Conservation (phyloP, 2,113 vertebrate species). For the Galemys pyrenaicus region DNA sequence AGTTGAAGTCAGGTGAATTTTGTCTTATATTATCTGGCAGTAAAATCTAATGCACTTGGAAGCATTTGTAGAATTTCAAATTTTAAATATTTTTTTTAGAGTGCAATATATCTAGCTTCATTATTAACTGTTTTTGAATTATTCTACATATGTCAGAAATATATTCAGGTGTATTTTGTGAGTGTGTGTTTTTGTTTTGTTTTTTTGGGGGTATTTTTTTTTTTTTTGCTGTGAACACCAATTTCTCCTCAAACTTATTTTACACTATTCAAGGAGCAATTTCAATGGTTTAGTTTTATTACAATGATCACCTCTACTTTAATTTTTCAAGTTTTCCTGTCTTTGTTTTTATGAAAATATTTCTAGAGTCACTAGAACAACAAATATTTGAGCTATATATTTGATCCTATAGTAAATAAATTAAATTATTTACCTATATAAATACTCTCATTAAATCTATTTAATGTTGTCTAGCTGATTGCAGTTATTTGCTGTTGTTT, state of each 20-base stretch:
- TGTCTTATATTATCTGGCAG: slow-evolving; percentile 74
- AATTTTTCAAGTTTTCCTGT: slow-evolving; percentile 45
- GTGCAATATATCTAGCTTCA: slow-evolving; percentile 29
- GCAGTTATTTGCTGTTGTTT: background rate
- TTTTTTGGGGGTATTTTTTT: slow-evolving; percentile 17
- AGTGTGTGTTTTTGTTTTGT: slow-evolving; percentile 12
- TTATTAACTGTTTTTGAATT: slow-evolving; percentile 71
- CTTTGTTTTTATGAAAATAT: background rate
- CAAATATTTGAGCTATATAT: background rate
- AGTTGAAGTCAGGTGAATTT: slow-evolving; percentile 54
- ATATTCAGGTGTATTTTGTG: background rate
- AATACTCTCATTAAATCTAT: background rate
- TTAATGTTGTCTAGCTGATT: background rate
- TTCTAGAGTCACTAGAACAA: background rate
- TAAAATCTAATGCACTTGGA: slow-evolving; percentile 72
- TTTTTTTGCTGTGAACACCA: background rate
- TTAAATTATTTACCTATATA: background rate
- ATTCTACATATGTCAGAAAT: slow-evolving; percentile 50
- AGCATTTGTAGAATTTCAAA: slow-evolving; percentile 70
- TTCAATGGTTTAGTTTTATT: slow-evolving; percentile 19
- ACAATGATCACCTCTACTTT: background rate
- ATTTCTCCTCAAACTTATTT: background rate
- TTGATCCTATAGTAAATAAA: background rate
- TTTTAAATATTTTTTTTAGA: slow-evolving; percentile 71
- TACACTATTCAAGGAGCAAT: background rate